A percentile compares a stretch with the other conserved stretches of the same genome.
Evolutionary conservation across 2,888 invertebrate genomes (phyloP).

Genomic region (Amphiduros pacificus): DNA sequence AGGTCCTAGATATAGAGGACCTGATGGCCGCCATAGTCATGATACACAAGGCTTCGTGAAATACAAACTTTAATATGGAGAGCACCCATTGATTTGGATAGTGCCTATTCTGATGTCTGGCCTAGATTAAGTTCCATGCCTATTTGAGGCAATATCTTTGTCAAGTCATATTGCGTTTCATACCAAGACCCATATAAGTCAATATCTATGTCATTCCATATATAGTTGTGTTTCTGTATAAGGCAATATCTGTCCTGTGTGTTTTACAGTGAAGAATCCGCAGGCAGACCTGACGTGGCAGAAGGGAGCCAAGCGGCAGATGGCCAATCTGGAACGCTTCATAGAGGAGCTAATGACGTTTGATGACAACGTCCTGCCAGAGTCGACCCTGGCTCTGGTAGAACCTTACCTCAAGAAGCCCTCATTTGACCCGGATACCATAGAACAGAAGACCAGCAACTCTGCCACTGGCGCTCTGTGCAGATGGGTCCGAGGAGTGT

Average conservation of each 20-base stretch:
- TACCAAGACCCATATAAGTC: too few species aligned
- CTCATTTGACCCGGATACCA: constrained; percentile 50
- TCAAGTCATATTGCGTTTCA: too few species aligned
- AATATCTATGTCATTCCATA: too few species aligned
- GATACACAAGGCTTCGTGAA: constrained; percentile 39
- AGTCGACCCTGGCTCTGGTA: constrained; percentile 52
- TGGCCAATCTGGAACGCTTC: constrained; percentile 60
- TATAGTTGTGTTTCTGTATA: too few species aligned
- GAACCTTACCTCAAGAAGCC: constrained; percentile 57
- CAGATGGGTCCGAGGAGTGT: constrained; percentile 57
- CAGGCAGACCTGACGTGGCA: constrained; percentile 59
- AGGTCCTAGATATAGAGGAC: constrained; percentile 55
- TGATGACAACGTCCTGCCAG: constrained; percentile 56
- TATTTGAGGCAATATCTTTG: too few species aligned
- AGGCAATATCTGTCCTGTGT: too few species aligned
- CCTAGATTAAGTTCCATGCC: too few species aligned
- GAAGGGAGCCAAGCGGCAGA: constrained; percentile 59
- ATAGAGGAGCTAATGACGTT: constrained; percentile 58
- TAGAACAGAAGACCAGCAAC: constrained; percentile 50
- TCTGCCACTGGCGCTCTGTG: constrained; percentile 56
- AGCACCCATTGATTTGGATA: too few species aligned
- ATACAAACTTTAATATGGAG: too few species aligned
- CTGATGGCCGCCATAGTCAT: constrained; percentile 59
- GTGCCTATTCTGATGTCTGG: too few species aligned
- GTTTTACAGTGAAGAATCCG: constrained; percentile 52